Base-by-base conservation (phyloP, 2,797 vertebrate species). In the Macrochelys suwanniensis region DNA sequence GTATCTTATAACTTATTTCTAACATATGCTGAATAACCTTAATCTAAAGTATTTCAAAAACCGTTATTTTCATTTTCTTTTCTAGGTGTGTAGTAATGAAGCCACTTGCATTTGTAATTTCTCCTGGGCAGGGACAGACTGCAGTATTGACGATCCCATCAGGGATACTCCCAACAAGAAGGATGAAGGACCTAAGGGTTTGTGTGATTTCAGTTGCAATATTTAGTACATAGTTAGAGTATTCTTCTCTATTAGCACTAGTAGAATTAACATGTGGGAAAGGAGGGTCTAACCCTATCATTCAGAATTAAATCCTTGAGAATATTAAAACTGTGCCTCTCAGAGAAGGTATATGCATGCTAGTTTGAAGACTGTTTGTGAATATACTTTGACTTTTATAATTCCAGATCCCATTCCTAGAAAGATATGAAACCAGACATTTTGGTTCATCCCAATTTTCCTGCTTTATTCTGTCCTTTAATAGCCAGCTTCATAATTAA, bases 101-200 rank as follows among this genome's bases (percentile, higher is more conserved):
- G 99, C 99, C 80, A 99, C 99, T 26, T 99, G 99, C 97, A 99
- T 99, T 96, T 99, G 99, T 97, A 98, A 99, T 96, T 97, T 98
- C 92, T 99, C 99, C 83, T 99, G 99, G 99, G 99, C 99, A 10
- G 99, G 99, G 71, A 99, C 99, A 80, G 99, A 99, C 98, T 99
- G 99, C 98, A 99, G 99, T 97, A 99, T 99, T 98, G 98, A 99
- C 79, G 99, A 99, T 97, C 99, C 99, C 21, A 98, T 99, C 87
- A 99, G 99, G 97, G 97, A 98, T 92, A 97, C 98, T 37, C 97
- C 98, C 68, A 94, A 98, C 45, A 97, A 98, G 68, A 98, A 98
- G 92, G 98, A 99, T 5, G 99, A 99, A 97, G 99, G 98, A 98
- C 99, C 99, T 90, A 99, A 99, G 99, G 99, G 99, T 99, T 98